Conservation (phyloP, 2,888 invertebrate species). For the Hypercompe scribonia region DNA sequence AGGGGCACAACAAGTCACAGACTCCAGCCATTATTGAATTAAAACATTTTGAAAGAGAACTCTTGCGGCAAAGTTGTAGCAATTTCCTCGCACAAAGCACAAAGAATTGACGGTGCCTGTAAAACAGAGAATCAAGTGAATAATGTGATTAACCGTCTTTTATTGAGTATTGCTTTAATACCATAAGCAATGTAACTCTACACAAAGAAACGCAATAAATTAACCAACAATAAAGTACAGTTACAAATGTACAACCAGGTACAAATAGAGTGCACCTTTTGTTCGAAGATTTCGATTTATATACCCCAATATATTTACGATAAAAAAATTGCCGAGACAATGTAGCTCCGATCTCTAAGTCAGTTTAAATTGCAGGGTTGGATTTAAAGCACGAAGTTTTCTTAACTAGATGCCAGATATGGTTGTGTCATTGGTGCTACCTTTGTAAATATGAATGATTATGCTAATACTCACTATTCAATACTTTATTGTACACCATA, state of each 20-base stretch:
- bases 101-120: too few relatives aligned
- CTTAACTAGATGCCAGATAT: background rate
- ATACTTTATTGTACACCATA: too few relatives aligned
- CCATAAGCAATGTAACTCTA: background rate
- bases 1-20: too few relatives aligned
- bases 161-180: background rate
- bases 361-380: slow-evolving; percentile 39
- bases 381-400: slow-evolving; percentile 8
- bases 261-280: slow-evolving; percentile 53
- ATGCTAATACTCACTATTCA: background rate
- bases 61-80: too few relatives aligned
- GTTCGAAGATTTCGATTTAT: slow-evolving; percentile 58
- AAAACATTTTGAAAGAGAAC: too few relatives aligned
- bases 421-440: background rate
- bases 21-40: too few relatives aligned
- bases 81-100: too few relatives aligned
- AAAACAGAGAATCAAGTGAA: too few relatives aligned
- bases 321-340: slow-evolving; percentile 58
- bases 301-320: slow-evolving; percentile 59
- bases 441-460: background rate
- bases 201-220: slow-evolving; percentile 1
- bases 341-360: slow-evolving; percentile 38
- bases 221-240: slow-evolving; percentile 8
- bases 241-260: slow-evolving; percentile 32
- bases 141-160: too few relatives aligned